phyloP scores from a whole-genome alignment of 1,140 invertebrate genomes.

The Ganaspis sp. region DNA sequence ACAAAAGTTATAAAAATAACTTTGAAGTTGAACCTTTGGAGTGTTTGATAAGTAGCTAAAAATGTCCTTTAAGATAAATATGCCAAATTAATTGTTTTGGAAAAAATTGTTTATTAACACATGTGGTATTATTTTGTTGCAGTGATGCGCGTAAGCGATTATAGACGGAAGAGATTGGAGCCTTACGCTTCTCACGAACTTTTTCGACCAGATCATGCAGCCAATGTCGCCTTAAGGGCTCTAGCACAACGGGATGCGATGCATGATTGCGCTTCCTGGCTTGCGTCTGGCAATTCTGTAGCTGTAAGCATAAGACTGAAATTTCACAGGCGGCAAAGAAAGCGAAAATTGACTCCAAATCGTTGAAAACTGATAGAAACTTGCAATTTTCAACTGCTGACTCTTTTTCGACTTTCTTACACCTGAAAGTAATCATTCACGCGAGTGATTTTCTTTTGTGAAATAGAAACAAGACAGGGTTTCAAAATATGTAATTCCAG shows the following conservation, averaged over 20 bases:
- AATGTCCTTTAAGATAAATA: too few species aligned
- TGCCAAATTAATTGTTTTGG: too few species aligned
- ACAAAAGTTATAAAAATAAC: too few species aligned
- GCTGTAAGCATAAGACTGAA: conserved; percentile 85
- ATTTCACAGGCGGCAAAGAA: background rate
- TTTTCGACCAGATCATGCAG: conserved; percentile 89
- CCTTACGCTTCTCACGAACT: conserved; percentile 89
- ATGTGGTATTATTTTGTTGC: conserved; percentile 58
- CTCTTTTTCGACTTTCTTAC: background rate
- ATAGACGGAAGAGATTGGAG: conserved; percentile 86
- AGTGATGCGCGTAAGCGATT: conserved; percentile 93
- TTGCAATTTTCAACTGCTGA: conserved; percentile 12
- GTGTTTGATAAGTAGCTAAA: too few species aligned
- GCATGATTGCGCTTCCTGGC: conserved; percentile 87
- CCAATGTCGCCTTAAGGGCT: conserved; percentile 86
- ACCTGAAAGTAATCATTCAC: too few species aligned
- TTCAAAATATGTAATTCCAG: too few species aligned
- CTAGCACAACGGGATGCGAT: conserved; percentile 90
- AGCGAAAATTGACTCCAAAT: background rate
- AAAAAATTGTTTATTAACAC: background rate
- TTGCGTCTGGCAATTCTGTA: conserved; percentile 85
- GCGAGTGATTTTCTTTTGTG: too few species aligned
- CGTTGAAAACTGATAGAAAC: background rate
- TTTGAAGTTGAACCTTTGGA: too few species aligned
- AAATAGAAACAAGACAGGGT: too few species aligned